Base-by-base conservation (phyloP, 2,113 vertebrate species). In the Myotis davidii region DNA sequence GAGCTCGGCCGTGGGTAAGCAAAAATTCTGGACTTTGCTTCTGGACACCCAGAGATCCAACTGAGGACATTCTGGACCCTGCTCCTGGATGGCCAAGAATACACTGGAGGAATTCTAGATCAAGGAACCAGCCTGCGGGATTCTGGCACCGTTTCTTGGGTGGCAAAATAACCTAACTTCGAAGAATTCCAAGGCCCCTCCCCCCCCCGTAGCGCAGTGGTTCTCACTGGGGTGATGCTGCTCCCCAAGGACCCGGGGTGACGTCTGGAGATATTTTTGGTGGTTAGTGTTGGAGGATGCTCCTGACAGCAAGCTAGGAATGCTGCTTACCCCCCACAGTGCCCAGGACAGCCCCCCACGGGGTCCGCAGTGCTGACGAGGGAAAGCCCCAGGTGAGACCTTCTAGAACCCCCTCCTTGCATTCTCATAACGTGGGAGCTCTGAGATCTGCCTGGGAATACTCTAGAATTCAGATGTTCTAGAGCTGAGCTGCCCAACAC, bases 401-500 rank as follows among this genome's bases (percentile, higher is more conserved):
- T 70, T 72, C 84, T 18, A 37, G 48, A 78, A 45, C 29, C 14
- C 6, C 27, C 27, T 77, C 37, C 37, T 18, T n/a, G n/a, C 77
- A 54, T 17, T 17, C 39, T 45, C 54, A 21, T 10, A 64, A 39
- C 5, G 4, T 50, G 50, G 82, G 56, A 20, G 59, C 34, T 0
- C 2, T 5, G 27, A 64, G 61, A 20, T 16, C 34, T 27, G 74
- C 29, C n/a, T 59, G 3, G 0, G 8, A 61, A 70, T 42, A 5
- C 2, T 87, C 77, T n/a, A 48, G 70, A 83, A 87, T 70, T 14
- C 27, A 56, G 25, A 67, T 0, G 65, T 5, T 27, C 45, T 34
- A 23, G 42, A 3, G 21, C 39, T 2, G 37, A 54, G 83, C 27
- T 21, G 37, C 9, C 34, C 1, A 20, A 0, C 3, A 6, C 0